phyloP scores from a whole-genome alignment of 2,888 invertebrate genomes.

The Macaria liturata region DNA sequence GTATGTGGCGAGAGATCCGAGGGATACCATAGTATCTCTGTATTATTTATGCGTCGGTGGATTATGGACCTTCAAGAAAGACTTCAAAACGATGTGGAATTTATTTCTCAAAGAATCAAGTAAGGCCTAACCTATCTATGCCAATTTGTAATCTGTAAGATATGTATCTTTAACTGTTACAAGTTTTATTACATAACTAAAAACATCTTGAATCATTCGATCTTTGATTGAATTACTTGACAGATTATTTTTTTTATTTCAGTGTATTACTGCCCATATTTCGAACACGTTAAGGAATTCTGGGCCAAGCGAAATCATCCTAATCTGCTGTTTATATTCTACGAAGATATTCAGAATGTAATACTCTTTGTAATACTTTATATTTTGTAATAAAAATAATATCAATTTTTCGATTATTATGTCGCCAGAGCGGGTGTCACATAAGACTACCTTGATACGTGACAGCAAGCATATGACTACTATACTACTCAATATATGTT shows the following conservation, averaged over 20 bases:
- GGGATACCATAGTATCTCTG: constrained; percentile 90
- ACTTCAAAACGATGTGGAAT: constrained; percentile 85
- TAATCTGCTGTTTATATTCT: constrained; percentile 88
- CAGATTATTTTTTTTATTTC: neutral
- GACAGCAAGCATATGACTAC: no score
- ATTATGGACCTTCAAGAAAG: constrained; percentile 82
- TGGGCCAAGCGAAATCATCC: constrained; percentile 83
- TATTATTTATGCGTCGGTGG: constrained; percentile 86
- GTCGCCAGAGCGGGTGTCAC: no score
- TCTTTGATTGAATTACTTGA: no score
- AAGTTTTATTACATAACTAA: no score
- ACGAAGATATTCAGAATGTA: constrained; percentile 87
- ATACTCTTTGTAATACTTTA: no score
- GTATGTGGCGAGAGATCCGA: constrained; percentile 90
- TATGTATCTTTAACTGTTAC: no score
- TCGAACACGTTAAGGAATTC: constrained; percentile 88
- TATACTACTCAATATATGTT: no score
- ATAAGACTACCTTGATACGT: no score
- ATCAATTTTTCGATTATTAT: no score
- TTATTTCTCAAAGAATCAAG: constrained; percentile 84
- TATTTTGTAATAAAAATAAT: no score
- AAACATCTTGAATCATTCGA: no score
- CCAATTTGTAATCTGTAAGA: no score
- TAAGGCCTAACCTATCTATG: constrained; percentile 51
- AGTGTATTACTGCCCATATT: constrained; percentile 80